A percentile compares a stretch with the other conserved stretches of the same genome.
These are phyloP conservation scores for Patagioenas fasciata DNA, from an alignment of 2,113 vertebrate genomes.

Conservation along the genomic window DNA sequence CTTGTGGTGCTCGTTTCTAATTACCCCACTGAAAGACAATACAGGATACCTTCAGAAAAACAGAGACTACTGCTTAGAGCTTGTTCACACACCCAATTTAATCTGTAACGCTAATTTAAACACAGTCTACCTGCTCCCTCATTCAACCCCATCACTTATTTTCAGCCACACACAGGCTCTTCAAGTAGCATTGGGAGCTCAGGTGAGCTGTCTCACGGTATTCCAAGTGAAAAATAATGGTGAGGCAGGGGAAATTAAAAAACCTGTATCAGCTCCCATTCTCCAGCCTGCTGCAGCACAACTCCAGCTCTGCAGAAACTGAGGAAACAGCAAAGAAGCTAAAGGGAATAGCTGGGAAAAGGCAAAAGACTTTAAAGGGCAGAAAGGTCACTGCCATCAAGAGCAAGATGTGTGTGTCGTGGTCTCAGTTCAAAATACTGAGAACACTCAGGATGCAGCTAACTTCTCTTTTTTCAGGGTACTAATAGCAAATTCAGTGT, in stretches of 20 bases:
- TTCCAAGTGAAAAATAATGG: not conserved
- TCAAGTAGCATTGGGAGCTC: not conserved
- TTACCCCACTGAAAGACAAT: not conserved
- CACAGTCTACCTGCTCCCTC: not conserved
- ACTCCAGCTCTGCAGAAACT: not conserved
- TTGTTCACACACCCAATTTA: not conserved
- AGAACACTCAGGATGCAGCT: not conserved
- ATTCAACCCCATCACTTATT: not conserved
- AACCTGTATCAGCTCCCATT: not conserved
- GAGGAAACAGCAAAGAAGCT: not conserved
- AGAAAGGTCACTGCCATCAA: not conserved
- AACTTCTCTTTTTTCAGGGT: not conserved
- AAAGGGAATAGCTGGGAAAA: not conserved
- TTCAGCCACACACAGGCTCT: not conserved
- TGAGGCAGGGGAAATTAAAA: not conserved
- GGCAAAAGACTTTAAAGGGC: not conserved
- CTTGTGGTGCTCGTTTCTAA: not conserved
- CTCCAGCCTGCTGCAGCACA: not conserved
- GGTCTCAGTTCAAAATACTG: not conserved
- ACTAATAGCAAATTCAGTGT: not conserved
- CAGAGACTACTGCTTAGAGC: not conserved
- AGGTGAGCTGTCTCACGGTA: not conserved
- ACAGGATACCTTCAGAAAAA: not conserved
- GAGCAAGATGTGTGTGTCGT: rapidly evolving
- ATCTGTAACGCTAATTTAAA: not conserved